A percentile compares a stretch with the other conserved stretches of the same genome.
phyloP scores from a whole-genome alignment of 2,113 vertebrate genomes.

The Periophthalmus modestus region DNA sequence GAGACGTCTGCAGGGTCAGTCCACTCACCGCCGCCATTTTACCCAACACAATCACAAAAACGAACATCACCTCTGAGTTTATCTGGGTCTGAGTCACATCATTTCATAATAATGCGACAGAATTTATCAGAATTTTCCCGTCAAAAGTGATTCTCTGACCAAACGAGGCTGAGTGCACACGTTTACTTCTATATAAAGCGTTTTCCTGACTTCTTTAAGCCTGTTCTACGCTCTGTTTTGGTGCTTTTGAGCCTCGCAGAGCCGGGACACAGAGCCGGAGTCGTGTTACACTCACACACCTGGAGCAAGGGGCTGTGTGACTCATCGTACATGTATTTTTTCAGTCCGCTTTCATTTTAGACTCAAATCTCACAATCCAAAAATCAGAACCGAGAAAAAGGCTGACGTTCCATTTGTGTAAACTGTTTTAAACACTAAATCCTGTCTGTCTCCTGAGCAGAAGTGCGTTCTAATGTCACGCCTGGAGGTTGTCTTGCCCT shows the following conservation, averaged over 20 bases:
- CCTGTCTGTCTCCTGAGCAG: background rate
- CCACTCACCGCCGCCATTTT: no score
- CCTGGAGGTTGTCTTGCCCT: conserved; percentile 1
- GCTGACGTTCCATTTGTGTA: background rate
- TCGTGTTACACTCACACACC: conserved; percentile 56
- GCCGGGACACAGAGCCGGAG: conserved; percentile 35
- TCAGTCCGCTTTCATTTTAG: conserved; percentile 45
- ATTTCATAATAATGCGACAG: no score
- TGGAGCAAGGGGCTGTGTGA: conserved; percentile 33
- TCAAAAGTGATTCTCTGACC: no score
- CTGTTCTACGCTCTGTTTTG: conserved; percentile 11
- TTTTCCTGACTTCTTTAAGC: no score
- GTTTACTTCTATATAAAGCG: no score
- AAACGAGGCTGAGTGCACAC: no score
- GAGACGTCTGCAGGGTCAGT: no score
- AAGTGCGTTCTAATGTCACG: background rate
- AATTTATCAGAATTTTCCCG: no score
- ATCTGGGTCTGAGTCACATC: no score
- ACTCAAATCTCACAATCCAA: conserved; percentile 23
- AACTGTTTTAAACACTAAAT: background rate
- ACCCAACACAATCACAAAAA: no score
- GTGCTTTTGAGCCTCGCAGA: conserved; percentile 39
- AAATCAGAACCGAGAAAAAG: background rate
- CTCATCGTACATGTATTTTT: conserved; percentile 22
- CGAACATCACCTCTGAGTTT: no score